Base-by-base conservation (phyloP, 2,888 invertebrate genomes). In the Chrysolina haemoptera region DNA sequence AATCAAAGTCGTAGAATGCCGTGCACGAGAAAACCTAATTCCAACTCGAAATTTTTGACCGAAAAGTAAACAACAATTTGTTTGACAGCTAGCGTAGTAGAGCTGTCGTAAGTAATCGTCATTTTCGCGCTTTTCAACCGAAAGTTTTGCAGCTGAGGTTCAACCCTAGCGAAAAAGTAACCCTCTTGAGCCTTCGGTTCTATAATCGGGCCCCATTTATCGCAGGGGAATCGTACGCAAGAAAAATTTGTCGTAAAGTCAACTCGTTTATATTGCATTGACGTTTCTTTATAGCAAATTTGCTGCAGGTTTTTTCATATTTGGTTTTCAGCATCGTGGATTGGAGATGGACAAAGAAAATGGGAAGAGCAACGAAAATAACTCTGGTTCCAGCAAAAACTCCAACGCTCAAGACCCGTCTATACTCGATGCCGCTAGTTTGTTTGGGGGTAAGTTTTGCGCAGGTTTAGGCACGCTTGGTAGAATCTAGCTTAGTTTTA, bases 261-360 rank as follows among this genome's bases (percentile, higher is more conserved):
- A 11, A 46, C n/a, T 64, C 12, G 62, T 43, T 43, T 5, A 14
- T 14, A n/a, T 1, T 1, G 16, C 14, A 10, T 46, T 66, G 66
- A 66, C 66, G n/a, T 66, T 48, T 43, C 41, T 22, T 22, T 59
- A 18, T 20, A 53, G 53, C 6, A 18, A 18, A 10, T 11, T 14
- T 22, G 18, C 50, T 62, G 62, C 40, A 12, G 27, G 35, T 8
- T 18, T 71, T 71, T 68, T 76, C 83, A 4, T 63, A 14, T 48
- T 66, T 18, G 83, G 78, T 75, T 78, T 67, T 12, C 67, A 67
- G 67, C 50, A 35, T 53, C 77, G 84, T 82, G 80, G 83, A 83
- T 80, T 85, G 87, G 90, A 89, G 88, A 94, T 94, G 94, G 94
- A 95, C 90, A 94, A 94, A 91, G 93, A 93, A 92, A 94, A 93